Conservation (phyloP, 2,888 invertebrate genomes). For the Psococerastis gibbosa region DNA sequence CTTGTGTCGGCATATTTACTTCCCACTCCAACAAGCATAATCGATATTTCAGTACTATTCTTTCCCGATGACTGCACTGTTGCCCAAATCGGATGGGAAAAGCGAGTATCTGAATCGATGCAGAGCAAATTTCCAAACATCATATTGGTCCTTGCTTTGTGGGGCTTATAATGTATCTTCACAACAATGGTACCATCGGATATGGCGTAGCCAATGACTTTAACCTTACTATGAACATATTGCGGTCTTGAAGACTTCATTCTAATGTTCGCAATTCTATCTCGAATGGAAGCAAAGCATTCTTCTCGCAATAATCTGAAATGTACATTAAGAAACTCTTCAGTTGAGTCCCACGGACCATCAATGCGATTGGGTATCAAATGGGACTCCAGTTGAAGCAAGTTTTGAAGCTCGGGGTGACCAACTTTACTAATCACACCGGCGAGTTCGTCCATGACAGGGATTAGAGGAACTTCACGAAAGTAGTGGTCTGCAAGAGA, state of each 20-base stretch:
- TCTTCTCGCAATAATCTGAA: conserved; percentile 1
- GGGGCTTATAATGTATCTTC: neutral
- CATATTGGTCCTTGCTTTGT: neutral
- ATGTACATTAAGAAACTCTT: neutral
- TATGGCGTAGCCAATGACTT: neutral
- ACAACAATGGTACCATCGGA: neutral
- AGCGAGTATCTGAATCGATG: neutral
- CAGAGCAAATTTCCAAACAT: neutral
- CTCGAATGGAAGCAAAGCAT: too few relatives aligned
- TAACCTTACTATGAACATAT: neutral
- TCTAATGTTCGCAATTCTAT: neutral
- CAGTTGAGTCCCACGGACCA: neutral
- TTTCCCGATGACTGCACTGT: neutral
- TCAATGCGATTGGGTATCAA: neutral
- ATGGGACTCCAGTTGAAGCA: neutral
- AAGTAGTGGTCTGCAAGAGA: neutral
- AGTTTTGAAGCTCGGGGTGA: neutral
- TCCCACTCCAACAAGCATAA: neutral
- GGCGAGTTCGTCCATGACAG: too few relatives aligned
- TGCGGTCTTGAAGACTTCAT: neutral
- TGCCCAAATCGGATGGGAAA: neutral
- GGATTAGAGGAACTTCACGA: neutral
- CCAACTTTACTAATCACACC: too few relatives aligned
- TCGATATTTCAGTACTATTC: neutral
- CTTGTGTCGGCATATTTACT: neutral